Percentiles rank a stretch among this genome's conserved stretches.
These are phyloP conservation scores for Bombus soroeensis DNA, from an alignment of 1,140 invertebrate genomes.

Conservation along the genomic window DNA sequence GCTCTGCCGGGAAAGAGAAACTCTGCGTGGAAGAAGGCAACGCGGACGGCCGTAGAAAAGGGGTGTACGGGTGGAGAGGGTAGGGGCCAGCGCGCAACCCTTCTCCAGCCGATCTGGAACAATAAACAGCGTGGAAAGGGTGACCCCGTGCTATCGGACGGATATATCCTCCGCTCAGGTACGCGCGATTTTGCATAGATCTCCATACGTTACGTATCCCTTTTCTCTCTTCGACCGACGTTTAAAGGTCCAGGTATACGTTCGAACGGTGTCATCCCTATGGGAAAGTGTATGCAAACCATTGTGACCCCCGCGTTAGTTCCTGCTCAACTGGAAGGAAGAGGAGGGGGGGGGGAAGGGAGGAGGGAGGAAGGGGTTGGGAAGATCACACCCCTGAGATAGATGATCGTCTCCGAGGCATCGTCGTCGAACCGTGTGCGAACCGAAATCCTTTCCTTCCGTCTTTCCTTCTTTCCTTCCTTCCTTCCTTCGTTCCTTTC, in stretches of 20 bases:
- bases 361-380: conserved; percentile 35
- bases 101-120: conserved; percentile 76
- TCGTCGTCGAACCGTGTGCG: conserved; percentile 59
- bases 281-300: conserved; percentile 83
- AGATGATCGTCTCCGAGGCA: conserved; percentile 61
- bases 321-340: neutral
- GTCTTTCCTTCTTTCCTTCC: neutral
- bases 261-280: conserved; percentile 80
- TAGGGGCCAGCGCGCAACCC: conserved; percentile 64
- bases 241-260: conserved; percentile 76
- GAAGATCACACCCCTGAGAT: conserved; percentile 77
- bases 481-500: neutral
- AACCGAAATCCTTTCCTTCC: conserved; percentile 51
- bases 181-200: conserved; percentile 82
- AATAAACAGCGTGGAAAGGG: conserved; percentile 70
- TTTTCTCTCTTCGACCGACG: conserved; percentile 52
- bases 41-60: conserved; percentile 1
- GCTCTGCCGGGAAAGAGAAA: conserved; percentile 25
- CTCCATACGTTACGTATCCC: conserved; percentile 79
- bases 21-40: conserved; percentile 23
- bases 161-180: conserved; percentile 76
- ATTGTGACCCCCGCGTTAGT: conserved; percentile 79
- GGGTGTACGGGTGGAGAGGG: conserved; percentile 47
- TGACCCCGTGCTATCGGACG: conserved; percentile 69
- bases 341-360: no score